Base-by-base conservation (phyloP, 2,797 vertebrate genomes). In the Macrochelys suwanniensis region DNA sequence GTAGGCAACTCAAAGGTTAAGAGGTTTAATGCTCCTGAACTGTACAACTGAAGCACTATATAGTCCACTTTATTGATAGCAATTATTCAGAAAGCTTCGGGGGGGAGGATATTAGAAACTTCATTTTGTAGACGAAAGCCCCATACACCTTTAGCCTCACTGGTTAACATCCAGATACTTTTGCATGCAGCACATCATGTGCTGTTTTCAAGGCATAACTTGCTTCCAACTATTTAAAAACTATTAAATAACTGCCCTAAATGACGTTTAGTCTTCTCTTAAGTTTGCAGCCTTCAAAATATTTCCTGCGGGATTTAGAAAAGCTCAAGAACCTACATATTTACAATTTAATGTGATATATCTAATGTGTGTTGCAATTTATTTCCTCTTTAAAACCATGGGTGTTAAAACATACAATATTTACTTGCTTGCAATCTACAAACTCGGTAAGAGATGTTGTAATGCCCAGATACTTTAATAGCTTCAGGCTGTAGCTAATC, bases 1-100 rank as follows among this genome's bases (percentile, higher is more conserved):
- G 97, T 97, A 97, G 96, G 83, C 95, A 97, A 97, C 97, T 97
- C 95, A 97, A 97, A 98, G 97, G 97, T 97, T 98, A 98, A 97
- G 97, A 97, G 97, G 95, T 96, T 97, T 97, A 96, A 96, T 96
- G 96, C 97, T 97, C 96, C 94, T 94, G 97, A 97, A 96, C 96
- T 97, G 93, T 97, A 96, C 95, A 95, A 83, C 3, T 97, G 95
- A 98, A 97, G 95, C 93, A 94, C 91, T 94, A 11, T 49, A 93
- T 78, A 92, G 97, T 96, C 97, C 94, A 94, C 77, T 90, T 97
- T 97, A 96, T 97, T 97, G 96, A 96, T 95, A 97, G 94, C 92
- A 97, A 97, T 97, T 97, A 97, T 94, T 96, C 89, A 90, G 88
- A 97, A 93, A 81, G 42, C 94, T 95, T 84, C n/a, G 77, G 80